Evolutionary conservation across 2,888 invertebrate genomes (phyloP).

Genomic region (Gortyna flavago): DNA sequence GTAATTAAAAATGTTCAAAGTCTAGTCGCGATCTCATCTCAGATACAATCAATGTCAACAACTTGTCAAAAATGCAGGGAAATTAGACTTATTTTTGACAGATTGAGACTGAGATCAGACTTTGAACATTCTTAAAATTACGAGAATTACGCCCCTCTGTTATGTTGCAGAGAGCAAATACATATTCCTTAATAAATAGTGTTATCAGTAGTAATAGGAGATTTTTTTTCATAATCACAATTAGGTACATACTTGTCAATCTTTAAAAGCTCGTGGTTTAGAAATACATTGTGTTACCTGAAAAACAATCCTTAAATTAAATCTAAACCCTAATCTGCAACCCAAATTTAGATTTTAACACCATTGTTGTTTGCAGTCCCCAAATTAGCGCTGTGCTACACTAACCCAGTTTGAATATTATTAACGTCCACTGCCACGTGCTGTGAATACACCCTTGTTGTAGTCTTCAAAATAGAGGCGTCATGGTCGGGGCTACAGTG

Average conservation of each 20-base stretch:
- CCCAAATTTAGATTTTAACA: slow-evolving; percentile 12
- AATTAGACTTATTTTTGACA: too few species aligned
- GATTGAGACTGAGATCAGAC: too few species aligned
- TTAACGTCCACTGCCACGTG: slow-evolving; percentile 63
- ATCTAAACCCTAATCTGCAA: slow-evolving; percentile 1
- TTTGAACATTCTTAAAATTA: too few species aligned
- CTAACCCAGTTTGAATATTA: slow-evolving; percentile 70
- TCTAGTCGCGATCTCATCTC: too few species aligned
- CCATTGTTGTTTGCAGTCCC: slow-evolving; percentile 20
- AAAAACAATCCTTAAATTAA: not conserved
- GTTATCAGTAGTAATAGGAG: not conserved
- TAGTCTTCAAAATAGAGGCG: slow-evolving; percentile 57
- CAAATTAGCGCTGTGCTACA: slow-evolving; percentile 56
- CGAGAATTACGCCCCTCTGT: too few species aligned
- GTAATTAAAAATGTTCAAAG: too few species aligned
- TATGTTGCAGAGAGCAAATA: not conserved
- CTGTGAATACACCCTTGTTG: slow-evolving; percentile 69
- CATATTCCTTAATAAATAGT: not conserved
- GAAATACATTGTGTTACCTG: not conserved
- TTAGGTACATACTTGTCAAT: too few species aligned
- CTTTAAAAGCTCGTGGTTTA: not conserved
- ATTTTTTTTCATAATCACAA: not conserved
- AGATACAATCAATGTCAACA: too few species aligned
- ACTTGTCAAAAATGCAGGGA: too few species aligned
- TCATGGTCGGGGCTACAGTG: slow-evolving; percentile 22